phyloP scores from a whole-genome alignment of 2,888 invertebrate species.

The Crioceris asparagi region DNA sequence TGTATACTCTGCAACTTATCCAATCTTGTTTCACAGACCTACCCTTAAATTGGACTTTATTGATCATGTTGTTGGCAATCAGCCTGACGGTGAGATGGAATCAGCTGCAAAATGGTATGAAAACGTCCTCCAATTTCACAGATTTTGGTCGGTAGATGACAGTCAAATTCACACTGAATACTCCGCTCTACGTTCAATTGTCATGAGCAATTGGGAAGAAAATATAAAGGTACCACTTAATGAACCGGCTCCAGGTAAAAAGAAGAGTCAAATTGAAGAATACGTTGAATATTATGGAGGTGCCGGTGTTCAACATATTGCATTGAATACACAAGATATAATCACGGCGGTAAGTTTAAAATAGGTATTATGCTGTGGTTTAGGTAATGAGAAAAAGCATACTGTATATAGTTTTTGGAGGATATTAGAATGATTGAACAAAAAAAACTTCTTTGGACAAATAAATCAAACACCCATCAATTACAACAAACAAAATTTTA shows the following conservation, averaged over 20 bases:
- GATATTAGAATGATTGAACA: too few species aligned
- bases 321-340: constrained; percentile 90
- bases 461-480: too few species aligned
- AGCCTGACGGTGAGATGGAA: constrained; percentile 88
- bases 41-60: constrained; percentile 71
- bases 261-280: constrained; percentile 96
- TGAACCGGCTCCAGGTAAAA: constrained; percentile 90
- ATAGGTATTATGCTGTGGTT: neutral
- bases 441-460: too few species aligned
- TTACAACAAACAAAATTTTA: too few species aligned
- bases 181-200: constrained; percentile 92
- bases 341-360: constrained; percentile 60
- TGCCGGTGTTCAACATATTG: constrained; percentile 96
- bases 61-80: constrained; percentile 97
- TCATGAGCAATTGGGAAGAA: constrained; percentile 96
- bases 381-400: too few species aligned
- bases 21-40: constrained; percentile 49
- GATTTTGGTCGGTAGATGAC: constrained; percentile 99
- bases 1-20: too few species aligned
- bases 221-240: constrained; percentile 93
- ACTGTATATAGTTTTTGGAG: too few species aligned
- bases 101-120: constrained; percentile 83
- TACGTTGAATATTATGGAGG: constrained; percentile 98
- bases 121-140: constrained; percentile 57
- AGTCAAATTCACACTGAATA: constrained; percentile 91